Evolutionary conservation across 2,797 vertebrate species (phyloP).

Genomic region (Chaenodraco wilsoni): DNA sequence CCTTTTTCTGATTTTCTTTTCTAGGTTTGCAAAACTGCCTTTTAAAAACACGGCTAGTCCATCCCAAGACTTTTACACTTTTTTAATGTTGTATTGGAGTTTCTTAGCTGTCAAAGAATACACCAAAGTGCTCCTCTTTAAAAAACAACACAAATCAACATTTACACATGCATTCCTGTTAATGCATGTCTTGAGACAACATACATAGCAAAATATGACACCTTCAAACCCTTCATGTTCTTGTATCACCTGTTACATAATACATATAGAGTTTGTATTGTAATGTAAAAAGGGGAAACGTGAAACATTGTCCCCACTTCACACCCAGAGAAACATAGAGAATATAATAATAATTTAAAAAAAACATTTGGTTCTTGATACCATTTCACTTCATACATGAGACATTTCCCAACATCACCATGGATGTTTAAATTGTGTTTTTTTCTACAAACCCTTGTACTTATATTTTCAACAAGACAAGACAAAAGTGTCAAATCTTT

Average conservation of each 20-base stretch:
- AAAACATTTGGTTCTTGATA: background rate
- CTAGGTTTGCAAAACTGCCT: background rate
- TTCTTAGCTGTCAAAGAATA: background rate
- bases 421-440: background rate
- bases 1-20: background rate
- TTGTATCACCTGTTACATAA: background rate
- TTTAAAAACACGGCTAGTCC: background rate
- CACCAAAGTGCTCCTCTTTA: background rate
- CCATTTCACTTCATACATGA: background rate
- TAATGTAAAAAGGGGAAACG: background rate
- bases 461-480: background rate
- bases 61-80: background rate
- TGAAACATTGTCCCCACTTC: rapidly evolving
- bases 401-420: background rate
- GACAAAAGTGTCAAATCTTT: too few species aligned
- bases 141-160: background rate
- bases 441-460: background rate
- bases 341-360: background rate
- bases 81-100: background rate
- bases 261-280: background rate
- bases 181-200: background rate
- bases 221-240: background rate
- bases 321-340: background rate
- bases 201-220: background rate
- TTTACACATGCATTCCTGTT: background rate